A percentile compares a stretch with the other conserved stretches of the same genome.
Conservation (phyloP, 1,140 invertebrate species). For the Triops longicaudatus region DNA sequence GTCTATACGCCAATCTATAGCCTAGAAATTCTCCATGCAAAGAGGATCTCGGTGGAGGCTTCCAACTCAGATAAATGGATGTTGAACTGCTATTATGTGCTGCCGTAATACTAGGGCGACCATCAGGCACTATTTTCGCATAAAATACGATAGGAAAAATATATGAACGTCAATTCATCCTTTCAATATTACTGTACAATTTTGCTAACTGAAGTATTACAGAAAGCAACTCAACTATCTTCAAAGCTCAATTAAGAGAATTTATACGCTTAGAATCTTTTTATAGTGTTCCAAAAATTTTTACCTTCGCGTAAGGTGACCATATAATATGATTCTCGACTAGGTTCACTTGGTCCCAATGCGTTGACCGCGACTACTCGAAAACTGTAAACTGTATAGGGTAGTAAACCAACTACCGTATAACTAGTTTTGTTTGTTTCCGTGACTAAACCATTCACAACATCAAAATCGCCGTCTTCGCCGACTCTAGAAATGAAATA, state of each 20-base stretch:
- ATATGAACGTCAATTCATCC: not conserved
- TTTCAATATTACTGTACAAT: not conserved
- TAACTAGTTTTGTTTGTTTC: constrained; percentile 55
- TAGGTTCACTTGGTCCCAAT: constrained; percentile 57
- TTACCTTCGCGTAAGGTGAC: constrained; percentile 64
- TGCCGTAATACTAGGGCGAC: constrained; percentile 58
- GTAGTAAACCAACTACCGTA: constrained; percentile 52
- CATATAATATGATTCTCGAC: constrained; percentile 65
- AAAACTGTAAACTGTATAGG: constrained; percentile 69
- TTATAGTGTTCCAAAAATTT: not conserved
- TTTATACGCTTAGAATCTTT: too few relatives aligned
- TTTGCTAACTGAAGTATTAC: not conserved
- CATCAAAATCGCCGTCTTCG: constrained; percentile 56
- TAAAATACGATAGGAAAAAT: not conserved
- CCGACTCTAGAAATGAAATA: constrained; percentile 49
- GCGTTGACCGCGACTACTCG: constrained; percentile 58
- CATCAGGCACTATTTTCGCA: constrained; percentile 53
- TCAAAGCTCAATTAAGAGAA: too few relatives aligned
- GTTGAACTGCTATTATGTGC: constrained; percentile 61
- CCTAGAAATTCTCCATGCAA: constrained; percentile 71
- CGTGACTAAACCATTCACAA: constrained; percentile 51
- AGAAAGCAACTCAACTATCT: too few relatives aligned
- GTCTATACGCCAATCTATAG: constrained; percentile 59
- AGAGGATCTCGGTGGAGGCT: constrained; percentile 54
- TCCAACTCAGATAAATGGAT: constrained; percentile 61